A percentile compares a stretch with the other conserved stretches of the same genome.
Evolutionary conservation across 2,113 vertebrate genomes (phyloP).

Genomic region (Calidris pugnax): DNA sequence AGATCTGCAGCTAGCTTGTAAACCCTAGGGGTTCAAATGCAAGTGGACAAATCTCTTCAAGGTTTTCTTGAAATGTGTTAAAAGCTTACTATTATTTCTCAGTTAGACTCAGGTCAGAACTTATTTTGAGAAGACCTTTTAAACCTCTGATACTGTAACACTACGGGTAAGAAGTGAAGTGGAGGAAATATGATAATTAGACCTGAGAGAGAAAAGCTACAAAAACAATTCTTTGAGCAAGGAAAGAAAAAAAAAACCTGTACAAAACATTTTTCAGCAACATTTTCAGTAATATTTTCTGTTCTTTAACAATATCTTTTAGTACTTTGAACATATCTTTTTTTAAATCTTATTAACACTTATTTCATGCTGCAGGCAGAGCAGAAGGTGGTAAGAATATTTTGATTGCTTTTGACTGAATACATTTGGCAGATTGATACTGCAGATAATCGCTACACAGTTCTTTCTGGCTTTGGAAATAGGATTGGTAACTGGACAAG

Average conservation of each 20-base stretch:
- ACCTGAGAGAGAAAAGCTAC: background rate
- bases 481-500: background rate
- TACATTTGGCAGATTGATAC: background rate
- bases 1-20: background rate
- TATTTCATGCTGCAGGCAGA: background rate
- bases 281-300: background rate
- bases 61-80: background rate
- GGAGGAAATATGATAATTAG: background rate
- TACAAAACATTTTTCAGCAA: background rate
- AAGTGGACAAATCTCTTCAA: constrained; percentile 3
- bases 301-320: background rate
- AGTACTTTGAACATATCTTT: background rate
- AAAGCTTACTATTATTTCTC: background rate
- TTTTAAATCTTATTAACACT: background rate
- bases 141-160: background rate
- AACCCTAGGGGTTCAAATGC: background rate
- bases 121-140: constrained; percentile 17
- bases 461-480: background rate
- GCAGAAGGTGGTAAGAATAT: background rate
- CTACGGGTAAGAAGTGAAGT: background rate
- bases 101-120: background rate
- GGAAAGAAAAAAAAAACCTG: accelerated
- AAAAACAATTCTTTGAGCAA: background rate
- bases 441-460: background rate
- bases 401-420: background rate